phyloP scores from a whole-genome alignment of 2,113 vertebrate genomes.

The Cavia porcellus region DNA sequence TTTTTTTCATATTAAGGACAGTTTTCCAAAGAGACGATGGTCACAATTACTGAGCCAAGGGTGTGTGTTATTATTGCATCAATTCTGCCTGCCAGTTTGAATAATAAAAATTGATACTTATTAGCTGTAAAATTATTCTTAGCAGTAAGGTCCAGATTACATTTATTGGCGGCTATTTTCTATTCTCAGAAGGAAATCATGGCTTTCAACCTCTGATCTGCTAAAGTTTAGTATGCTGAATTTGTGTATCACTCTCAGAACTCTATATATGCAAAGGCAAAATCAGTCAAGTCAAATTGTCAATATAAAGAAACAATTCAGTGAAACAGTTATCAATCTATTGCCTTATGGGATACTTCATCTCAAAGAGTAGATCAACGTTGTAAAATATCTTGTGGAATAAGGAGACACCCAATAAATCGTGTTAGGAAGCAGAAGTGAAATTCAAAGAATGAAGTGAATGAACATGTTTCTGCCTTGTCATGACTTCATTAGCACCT shows the following conservation, averaged over 20 bases:
- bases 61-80: background rate
- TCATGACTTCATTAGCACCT: background rate
- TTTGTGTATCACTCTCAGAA: background rate
- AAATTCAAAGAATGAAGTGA: background rate
- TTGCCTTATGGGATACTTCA: conserved; percentile 43
- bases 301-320: conserved; percentile 50
- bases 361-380: background rate
- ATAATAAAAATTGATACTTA: background rate
- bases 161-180: background rate
- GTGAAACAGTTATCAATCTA: conserved; percentile 14
- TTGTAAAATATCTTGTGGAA: conserved; percentile 45
- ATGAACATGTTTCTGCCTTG: background rate
- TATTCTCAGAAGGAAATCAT: background rate
- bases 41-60: background rate
- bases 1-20: background rate
- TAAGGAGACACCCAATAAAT: background rate
- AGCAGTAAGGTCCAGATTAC: background rate
- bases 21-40: background rate
- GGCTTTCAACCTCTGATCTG: background rate
- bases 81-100: background rate
- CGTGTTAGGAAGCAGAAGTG: background rate
- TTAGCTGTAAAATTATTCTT: background rate
- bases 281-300: background rate
- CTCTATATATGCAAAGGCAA: conserved; percentile 25
- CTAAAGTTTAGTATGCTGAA: background rate